Conservation (phyloP, 2,797 vertebrate genomes). For the Rhincodon typus region DNA sequence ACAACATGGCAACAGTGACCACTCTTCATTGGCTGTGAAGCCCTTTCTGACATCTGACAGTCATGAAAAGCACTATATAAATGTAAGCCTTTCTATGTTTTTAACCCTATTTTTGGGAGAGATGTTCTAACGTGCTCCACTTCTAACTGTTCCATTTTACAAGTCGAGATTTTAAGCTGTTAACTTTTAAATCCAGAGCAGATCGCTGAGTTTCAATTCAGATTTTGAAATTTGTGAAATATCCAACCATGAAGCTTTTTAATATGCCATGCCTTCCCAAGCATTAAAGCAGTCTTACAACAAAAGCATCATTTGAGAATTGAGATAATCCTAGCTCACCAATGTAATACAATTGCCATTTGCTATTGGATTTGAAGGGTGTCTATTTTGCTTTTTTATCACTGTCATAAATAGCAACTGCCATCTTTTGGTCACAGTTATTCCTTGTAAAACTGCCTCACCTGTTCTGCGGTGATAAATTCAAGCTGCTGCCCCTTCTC, state of each 20-base stretch:
- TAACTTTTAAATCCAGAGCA: background rate
- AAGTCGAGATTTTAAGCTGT: background rate
- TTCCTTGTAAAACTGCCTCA: background rate
- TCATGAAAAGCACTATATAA: background rate
- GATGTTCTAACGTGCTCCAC: background rate
- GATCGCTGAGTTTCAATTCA: background rate
- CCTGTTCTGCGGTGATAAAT: background rate
- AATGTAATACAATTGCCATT: background rate
- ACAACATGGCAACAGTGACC: background rate
- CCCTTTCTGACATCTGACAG: background rate
- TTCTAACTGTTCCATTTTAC: background rate
- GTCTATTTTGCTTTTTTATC: background rate
- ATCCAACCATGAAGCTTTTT: background rate
- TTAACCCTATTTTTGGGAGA: background rate
- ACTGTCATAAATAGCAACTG: background rate
- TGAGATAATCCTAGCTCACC: background rate
- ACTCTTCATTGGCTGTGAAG: background rate
- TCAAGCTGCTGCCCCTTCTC: no score
- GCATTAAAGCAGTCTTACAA: background rate
- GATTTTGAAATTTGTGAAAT: background rate
- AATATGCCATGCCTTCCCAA: background rate
- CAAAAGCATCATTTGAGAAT: background rate
- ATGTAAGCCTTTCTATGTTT: background rate
- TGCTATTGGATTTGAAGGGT: background rate
- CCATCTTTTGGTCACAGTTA: background rate